Evolutionary conservation across 2,797 vertebrate species (phyloP).

Genomic region (Hydrophis major): DNA sequence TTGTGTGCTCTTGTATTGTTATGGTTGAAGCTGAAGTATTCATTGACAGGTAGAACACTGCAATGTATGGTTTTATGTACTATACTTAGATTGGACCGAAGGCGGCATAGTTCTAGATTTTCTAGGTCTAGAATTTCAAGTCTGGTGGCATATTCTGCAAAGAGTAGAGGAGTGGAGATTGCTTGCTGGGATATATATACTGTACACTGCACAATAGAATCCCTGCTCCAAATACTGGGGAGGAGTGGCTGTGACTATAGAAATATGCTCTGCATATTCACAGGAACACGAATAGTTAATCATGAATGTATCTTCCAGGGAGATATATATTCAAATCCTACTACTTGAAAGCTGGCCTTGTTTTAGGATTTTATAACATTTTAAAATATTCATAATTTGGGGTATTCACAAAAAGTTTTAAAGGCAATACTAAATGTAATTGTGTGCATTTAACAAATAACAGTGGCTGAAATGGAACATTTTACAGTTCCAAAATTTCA

Average conservation of each 20-base stretch:
- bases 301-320: neutral
- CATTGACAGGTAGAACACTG: too few species aligned
- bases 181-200: neutral
- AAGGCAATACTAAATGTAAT: neutral
- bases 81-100: too few species aligned
- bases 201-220: neutral
- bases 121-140: too few species aligned
- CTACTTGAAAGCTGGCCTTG: neutral
- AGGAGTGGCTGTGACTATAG: neutral
- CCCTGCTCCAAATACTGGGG: neutral
- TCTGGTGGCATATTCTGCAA: too few species aligned
- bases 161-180: too few species aligned
- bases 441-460: too few species aligned
- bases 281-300: neutral
- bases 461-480: neutral
- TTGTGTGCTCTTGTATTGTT: too few species aligned
- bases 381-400: neutral
- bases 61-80: too few species aligned
- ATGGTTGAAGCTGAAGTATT: too few species aligned
- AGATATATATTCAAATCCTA: neutral
- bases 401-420: neutral
- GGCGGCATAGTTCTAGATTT: too few species aligned
- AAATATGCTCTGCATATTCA: neutral
- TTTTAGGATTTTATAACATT: neutral
- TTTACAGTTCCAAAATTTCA: neutral